Evolutionary conservation across 1,140 invertebrate genomes (phyloP).

Genomic region (Globodera ellingtonae): DNA sequence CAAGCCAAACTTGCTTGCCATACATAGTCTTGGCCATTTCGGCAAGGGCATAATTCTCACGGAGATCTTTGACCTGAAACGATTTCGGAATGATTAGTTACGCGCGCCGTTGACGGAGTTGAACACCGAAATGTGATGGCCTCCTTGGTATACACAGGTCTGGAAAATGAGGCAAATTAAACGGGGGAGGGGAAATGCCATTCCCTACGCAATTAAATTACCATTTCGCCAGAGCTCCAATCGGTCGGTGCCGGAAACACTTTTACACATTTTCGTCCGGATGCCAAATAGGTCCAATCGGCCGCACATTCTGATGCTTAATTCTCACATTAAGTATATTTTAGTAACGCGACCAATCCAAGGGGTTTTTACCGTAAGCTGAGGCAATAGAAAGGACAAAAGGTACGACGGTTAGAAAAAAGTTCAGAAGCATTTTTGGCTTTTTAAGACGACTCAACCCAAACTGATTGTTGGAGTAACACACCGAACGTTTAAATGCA

Average conservation of each 20-base stretch:
- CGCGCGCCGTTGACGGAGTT: not conserved
- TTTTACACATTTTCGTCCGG: not conserved
- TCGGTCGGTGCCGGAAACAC: not conserved
- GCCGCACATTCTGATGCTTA: not conserved
- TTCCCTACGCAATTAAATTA: not conserved
- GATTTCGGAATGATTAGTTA: not conserved
- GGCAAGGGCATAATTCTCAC: constrained; percentile 37
- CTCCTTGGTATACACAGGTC: not conserved
- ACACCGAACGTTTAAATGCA: not conserved
- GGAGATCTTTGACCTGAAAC: constrained; percentile 9
- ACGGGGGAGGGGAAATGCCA: not conserved
- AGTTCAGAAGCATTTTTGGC: not conserved
- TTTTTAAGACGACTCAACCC: not conserved
- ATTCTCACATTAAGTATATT: not conserved
- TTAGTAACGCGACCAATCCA: not conserved
- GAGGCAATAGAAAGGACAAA: not conserved
- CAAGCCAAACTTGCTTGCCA: constrained; percentile 43
- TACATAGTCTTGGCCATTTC: constrained; percentile 39
- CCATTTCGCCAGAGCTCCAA: not conserved
- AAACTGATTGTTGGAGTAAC: not conserved
- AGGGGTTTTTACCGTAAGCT: not conserved
- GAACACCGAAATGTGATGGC: not conserved
- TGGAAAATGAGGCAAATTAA: not conserved
- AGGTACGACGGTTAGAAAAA: not conserved
- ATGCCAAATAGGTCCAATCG: not conserved